phyloP scores from a whole-genome alignment of 2,888 invertebrate genomes.

The Sabatieria punctata region DNA sequence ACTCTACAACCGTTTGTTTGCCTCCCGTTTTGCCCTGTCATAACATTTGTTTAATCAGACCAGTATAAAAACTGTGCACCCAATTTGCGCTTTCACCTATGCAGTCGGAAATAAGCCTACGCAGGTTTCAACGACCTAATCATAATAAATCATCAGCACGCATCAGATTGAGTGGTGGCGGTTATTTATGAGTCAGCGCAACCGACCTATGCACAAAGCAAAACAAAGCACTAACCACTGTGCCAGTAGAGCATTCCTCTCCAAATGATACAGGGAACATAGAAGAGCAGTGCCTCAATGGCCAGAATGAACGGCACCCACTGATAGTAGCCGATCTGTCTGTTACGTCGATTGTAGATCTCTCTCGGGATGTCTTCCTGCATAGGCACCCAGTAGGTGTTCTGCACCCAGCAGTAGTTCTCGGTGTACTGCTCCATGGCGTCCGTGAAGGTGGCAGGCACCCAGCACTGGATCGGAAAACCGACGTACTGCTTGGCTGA shows the following conservation, averaged over 20 bases:
- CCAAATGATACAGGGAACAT: constrained; percentile 31
- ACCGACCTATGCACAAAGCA: no score
- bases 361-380: constrained; percentile 29
- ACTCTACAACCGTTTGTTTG: no score
- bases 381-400: constrained; percentile 33
- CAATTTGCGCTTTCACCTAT: no score
- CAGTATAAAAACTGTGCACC: no score
- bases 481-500: constrained; percentile 31
- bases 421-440: constrained; percentile 33
- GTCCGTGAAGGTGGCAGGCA: constrained; percentile 31
- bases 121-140: no score
- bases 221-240: constrained; percentile 19
- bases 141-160: no score
- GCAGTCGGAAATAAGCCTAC: no score
- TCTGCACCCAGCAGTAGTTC: constrained; percentile 25
- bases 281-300: constrained; percentile 29
- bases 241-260: constrained; percentile 31
- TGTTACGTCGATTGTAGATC: constrained; percentile 29
- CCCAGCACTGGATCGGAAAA: constrained; percentile 31
- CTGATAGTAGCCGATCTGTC: constrained; percentile 31
- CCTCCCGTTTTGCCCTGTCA: no score
- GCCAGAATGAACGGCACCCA: constrained; percentile 31
- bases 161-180: no score
- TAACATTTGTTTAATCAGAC: no score
- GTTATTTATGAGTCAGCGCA: no score